Evolutionary conservation across 2,888 invertebrate genomes (phyloP), one percentile per base, ranked within the genome.

Genomic region (Venustoraphidia nigricollis): DNA sequence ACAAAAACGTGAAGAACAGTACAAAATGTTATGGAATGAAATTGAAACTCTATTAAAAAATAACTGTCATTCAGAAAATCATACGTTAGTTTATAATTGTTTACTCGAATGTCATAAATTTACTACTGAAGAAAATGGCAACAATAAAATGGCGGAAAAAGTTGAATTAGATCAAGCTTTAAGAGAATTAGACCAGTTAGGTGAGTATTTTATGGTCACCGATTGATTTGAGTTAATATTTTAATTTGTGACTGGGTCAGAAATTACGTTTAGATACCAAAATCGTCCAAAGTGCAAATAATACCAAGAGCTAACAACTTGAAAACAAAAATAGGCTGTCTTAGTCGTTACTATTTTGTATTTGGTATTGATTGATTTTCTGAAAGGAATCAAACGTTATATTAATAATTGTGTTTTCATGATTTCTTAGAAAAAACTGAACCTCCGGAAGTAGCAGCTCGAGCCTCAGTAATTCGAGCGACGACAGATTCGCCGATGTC

Each of bases 11-110:
- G 92, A 94, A 57, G 94, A 95, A 60, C 91, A 92, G 58, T 95
- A 95, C 70, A 79, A 88, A 42, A 76, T 88, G 34, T 77, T 95
- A 63, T 96, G 94, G 86, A 75, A 78, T 35, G 95, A 96, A 63
- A 65, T 95, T 44, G 95, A 95, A 63, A 79, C 80, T 10, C 72
- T 93, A 37, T 69, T 95, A 1, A 81, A 86, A 47, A 78, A 80
- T 34, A 84, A 87, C 62, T 75, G 83, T 34, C 83, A 83, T 46
- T 84, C 91, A 1, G 71, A 81, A 4, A 81, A 80, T 54, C 95
- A 95, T 61, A 77, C 79, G 51, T 77, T 79, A 50, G 73, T 93
- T 13, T 68, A 92, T 42, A 80, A 82, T 44, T 89, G 88, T 60
- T 69, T 95, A 42, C 71, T 88, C 34, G 93, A 94, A 58, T 84